These are phyloP conservation scores for Chrysotoxum bicinctum DNA, from an alignment of 2,888 invertebrate genomes.

Conservation along the genomic window DNA sequence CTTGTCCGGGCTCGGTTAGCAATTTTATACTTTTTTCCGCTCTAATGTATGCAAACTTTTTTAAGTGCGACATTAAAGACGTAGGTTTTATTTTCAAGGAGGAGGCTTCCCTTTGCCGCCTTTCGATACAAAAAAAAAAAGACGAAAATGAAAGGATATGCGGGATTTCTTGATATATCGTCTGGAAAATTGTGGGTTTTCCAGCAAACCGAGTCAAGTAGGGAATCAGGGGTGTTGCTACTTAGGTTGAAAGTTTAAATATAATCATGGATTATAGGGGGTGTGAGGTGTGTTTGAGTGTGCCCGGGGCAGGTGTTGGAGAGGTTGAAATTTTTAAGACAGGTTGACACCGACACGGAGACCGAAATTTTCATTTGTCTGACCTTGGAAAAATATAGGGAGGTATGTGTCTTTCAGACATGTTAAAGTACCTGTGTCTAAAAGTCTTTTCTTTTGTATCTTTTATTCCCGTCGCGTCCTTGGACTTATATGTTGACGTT, in stretches of 20 bases:
- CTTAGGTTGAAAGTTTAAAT: conserved; percentile 24
- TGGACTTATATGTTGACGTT: not conserved
- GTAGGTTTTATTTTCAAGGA: conserved; percentile 47
- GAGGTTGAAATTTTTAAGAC: conserved; percentile 28
- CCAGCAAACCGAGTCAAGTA: conserved; percentile 12
- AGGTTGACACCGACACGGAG: conserved; percentile 26
- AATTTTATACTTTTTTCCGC: not conserved
- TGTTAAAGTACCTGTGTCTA: not conserved
- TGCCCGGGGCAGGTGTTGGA: not conserved
- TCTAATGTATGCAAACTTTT: conserved; percentile 65
- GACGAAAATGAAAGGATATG: conserved; percentile 21
- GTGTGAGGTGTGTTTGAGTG: not conserved
- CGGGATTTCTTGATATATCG: conserved; percentile 54
- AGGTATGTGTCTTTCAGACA: not conserved
- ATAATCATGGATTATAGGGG: conserved; percentile 3
- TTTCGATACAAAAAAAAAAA: conserved; percentile 10
- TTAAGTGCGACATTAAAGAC: conserved; percentile 62
- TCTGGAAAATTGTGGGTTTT: conserved; percentile 66
- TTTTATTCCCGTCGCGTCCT: not conserved
- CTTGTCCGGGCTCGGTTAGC: not conserved
- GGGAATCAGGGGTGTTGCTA: conserved; percentile 4
- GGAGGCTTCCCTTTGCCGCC: conserved; percentile 17
- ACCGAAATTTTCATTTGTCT: conserved; percentile 32
- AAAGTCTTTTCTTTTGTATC: conserved; percentile 1
- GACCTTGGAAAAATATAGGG: conserved; percentile 32